Conservation (phyloP, 2,888 invertebrate genomes). For the Bugulina stolonifera region DNA sequence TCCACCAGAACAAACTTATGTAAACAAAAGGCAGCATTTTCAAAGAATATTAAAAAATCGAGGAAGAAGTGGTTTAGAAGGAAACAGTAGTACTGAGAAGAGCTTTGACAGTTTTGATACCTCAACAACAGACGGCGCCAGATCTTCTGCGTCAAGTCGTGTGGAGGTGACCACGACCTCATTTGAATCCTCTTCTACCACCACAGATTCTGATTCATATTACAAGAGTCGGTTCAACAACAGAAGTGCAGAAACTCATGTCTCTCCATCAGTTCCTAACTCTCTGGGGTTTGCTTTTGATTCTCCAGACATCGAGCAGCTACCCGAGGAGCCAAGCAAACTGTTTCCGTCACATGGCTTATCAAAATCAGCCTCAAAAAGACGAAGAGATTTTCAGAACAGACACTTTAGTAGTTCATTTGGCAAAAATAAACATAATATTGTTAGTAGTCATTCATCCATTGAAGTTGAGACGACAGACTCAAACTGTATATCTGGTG, state of each 20-base stretch:
- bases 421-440: not conserved
- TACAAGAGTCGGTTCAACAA: no score
- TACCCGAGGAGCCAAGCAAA: not conserved
- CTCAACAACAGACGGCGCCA: slow-evolving; percentile 53
- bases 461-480: not conserved
- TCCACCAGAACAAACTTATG: not conserved
- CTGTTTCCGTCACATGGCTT: no score
- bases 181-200: slow-evolving; percentile 54
- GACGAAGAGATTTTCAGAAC: slow-evolving; percentile 4
- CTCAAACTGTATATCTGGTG: not conserved
- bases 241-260: not conserved
- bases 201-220: slow-evolving; percentile 41
- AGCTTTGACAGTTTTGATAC: slow-evolving; percentile 56
- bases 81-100: slow-evolving; percentile 45
- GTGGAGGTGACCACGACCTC: slow-evolving; percentile 55
- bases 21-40: not conserved
- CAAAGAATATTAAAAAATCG: not conserved
- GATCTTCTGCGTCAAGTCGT: slow-evolving; percentile 53
- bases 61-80: slow-evolving; percentile 27
- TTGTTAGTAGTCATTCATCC: not conserved
- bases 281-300: not conserved
- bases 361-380: slow-evolving; percentile 1
- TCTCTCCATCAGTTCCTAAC: not conserved
- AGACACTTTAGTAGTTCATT: no score
- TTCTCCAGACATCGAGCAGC: not conserved